Conservation (phyloP, 30 jellyfish, hydroid and myxozoan genomes). For the Cassiopea andromeda region DNA sequence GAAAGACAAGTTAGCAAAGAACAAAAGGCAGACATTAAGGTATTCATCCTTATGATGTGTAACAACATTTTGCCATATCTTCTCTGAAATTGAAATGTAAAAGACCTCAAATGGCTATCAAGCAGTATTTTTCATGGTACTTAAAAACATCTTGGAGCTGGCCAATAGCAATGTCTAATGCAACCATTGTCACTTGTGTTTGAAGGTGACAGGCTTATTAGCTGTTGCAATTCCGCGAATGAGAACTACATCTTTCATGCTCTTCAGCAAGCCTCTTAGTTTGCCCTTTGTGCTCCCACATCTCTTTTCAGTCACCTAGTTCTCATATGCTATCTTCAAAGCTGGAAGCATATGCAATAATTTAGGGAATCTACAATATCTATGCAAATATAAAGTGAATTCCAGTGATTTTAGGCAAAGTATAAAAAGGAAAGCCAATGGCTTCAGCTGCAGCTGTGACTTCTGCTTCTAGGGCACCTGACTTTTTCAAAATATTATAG, state of each 20-base stretch:
- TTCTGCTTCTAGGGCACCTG: conserved; percentile 34
- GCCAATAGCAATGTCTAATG: conserved; percentile 32
- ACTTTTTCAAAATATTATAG: conserved; percentile 9
- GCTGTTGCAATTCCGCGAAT: conserved; percentile 36
- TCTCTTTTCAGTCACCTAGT: conserved; percentile 37
- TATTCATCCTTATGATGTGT: conserved; percentile 41
- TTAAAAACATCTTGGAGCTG: conserved; percentile 30
- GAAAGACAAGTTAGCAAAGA: conserved; percentile 47
- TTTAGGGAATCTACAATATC: not conserved
- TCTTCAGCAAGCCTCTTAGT: conserved; percentile 43
- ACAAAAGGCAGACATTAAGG: conserved; percentile 29
- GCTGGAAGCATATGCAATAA: conserved; percentile 44
- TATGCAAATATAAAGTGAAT: not conserved
- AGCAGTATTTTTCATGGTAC: conserved; percentile 4
- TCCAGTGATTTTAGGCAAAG: not conserved
- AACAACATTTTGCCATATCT: conserved; percentile 39
- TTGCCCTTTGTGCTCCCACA: conserved; percentile 43
- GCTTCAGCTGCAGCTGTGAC: conserved; percentile 36
- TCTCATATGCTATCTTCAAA: conserved; percentile 51
- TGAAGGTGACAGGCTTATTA: not conserved
- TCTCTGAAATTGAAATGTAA: conserved; percentile 23
- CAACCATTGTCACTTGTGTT: conserved; percentile 20
- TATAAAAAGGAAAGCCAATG: not conserved
- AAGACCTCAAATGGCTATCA: conserved; percentile 42
- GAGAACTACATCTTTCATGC: conserved; percentile 4